Percentiles rank a stretch among this genome's conserved stretches.
phyloP scores from a whole-genome alignment of 1,140 invertebrate genomes.

The Aphaenogaster rudis region DNA sequence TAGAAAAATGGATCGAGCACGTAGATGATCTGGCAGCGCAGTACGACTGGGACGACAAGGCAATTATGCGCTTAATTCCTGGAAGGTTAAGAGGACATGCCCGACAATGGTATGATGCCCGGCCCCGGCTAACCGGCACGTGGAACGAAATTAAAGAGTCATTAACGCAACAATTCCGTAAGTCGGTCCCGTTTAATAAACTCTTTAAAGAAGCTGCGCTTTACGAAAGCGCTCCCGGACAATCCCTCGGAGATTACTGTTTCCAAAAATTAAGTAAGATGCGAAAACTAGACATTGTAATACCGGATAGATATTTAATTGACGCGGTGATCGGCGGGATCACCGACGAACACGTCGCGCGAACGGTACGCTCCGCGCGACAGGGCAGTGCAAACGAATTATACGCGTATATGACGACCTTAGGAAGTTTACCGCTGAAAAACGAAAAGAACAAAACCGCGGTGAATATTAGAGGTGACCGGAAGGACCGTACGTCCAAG shows the following conservation, averaged over 20 bases:
- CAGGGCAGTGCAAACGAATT: neutral
- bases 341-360: neutral
- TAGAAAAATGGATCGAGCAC: conserved; percentile 12
- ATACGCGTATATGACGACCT: neutral
- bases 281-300: neutral
- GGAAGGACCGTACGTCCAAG: neutral
- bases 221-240: neutral
- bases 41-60: neutral
- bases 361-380: neutral
- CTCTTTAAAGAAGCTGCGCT: neutral
- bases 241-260: conserved; percentile 19
- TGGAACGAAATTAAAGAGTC: neutral
- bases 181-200: neutral
- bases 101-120: conserved; percentile 14
- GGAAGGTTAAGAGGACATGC: neutral
- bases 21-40: neutral
- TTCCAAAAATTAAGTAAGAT: neutral
- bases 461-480: neutral
- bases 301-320: neutral
- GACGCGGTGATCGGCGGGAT: neutral
- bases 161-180: neutral
- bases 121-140: neutral
- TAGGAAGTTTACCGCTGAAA: neutral
- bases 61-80: conserved; percentile 5
- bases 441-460: neutral